These are phyloP conservation scores for Lottia scabra DNA, from an alignment of 2,888 invertebrate genomes.

Conservation along the genomic window DNA sequence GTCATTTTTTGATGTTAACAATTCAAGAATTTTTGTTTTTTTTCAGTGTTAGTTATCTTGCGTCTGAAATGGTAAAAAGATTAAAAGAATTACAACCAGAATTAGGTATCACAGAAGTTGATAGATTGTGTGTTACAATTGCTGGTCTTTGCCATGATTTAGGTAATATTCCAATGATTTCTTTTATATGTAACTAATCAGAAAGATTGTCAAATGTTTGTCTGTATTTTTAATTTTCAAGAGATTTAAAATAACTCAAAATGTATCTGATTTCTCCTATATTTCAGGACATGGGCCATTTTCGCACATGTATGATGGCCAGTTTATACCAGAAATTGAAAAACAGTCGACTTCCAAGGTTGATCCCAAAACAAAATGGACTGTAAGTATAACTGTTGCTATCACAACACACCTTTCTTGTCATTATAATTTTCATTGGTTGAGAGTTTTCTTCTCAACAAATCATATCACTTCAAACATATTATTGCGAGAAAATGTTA, in stretches of 20 bases:
- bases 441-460: too few relatives aligned
- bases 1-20: too few relatives aligned
- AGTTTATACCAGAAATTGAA: slow-evolving; percentile 68
- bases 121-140: slow-evolving; percentile 73
- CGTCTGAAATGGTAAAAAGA: slow-evolving; percentile 47
- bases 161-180: slow-evolving; percentile 65
- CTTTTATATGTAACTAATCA: too few relatives aligned
- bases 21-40: not conserved
- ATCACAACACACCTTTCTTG: too few relatives aligned
- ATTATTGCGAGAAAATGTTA: too few relatives aligned
- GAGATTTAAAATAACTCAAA: too few relatives aligned
- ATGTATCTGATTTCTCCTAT: slow-evolving; percentile 3
- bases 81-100: slow-evolving; percentile 64
- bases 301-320: slow-evolving; percentile 76
- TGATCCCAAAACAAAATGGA: slow-evolving; percentile 50
- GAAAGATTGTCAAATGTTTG: too few relatives aligned
- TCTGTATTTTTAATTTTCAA: not conserved
- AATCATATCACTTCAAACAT: too few relatives aligned
- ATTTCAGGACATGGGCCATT: slow-evolving; percentile 76
- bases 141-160: slow-evolving; percentile 79
- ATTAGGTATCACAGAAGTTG: slow-evolving; percentile 69
- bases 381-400: slow-evolving; percentile 38
- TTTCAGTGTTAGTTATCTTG: slow-evolving; percentile 71
- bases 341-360: too few relatives aligned
- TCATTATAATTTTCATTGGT: too few relatives aligned